phyloP scores from a whole-genome alignment of 1,140 invertebrate species.

The Papilio aristodemus region DNA sequence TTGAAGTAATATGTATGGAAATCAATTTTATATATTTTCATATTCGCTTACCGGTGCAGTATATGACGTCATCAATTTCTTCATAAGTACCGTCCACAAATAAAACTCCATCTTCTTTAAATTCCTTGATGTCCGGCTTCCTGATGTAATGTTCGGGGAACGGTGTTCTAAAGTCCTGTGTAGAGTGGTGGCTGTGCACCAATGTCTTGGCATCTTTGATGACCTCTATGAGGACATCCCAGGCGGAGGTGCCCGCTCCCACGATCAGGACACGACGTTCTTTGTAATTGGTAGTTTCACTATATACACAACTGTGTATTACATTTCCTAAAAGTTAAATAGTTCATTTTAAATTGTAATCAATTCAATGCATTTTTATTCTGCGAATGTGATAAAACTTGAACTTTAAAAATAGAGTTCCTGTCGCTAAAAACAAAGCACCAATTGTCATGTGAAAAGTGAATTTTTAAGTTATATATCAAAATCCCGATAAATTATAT shows the following conservation, averaged over 20 bases:
- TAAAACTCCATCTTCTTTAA: slow-evolving; percentile 81
- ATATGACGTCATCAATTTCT: slow-evolving; percentile 86
- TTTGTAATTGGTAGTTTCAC: slow-evolving; percentile 84
- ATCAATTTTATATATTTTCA: no score
- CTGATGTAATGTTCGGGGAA: slow-evolving; percentile 83
- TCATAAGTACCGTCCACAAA: slow-evolving; percentile 84
- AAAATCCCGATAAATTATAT: no score
- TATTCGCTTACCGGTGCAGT: slow-evolving; percentile 90
- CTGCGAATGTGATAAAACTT: background rate
- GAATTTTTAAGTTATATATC: no score
- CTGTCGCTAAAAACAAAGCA: no score
- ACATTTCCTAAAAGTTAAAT: slow-evolving; percentile 60
- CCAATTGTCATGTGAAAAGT: no score
- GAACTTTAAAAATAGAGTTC: background rate
- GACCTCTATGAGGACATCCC: slow-evolving; percentile 90
- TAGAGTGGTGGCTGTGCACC: slow-evolving; percentile 84
- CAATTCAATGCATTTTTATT: background rate
- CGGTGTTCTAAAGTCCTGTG: slow-evolving; percentile 75
- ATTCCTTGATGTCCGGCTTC: slow-evolving; percentile 83
- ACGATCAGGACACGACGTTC: slow-evolving; percentile 87
- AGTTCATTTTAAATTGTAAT: background rate
- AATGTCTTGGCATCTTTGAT: slow-evolving; percentile 83
- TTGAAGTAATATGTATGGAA: no score
- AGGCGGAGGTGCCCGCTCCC: slow-evolving; percentile 92
- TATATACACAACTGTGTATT: slow-evolving; percentile 93